A percentile compares a stretch with the other conserved stretches of the same genome.
Evolutionary conservation across 2,113 vertebrate species (phyloP).

Genomic region (human): DNA sequence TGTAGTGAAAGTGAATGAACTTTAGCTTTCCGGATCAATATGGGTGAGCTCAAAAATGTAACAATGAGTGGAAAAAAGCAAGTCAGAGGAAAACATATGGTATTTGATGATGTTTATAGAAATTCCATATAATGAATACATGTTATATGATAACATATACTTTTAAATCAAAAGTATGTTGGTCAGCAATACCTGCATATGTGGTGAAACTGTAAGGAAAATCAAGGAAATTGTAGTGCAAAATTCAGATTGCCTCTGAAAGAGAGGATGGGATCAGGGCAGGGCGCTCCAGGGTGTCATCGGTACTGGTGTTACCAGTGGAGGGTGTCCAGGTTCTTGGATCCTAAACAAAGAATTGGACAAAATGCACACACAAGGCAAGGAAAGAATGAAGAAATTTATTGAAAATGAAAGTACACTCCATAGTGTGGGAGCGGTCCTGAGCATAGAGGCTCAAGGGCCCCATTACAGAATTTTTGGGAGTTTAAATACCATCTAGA

Average conservation of each 20-base stretch:
- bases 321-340: no score
- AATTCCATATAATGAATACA: background rate
- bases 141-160: background rate
- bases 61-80: background rate
- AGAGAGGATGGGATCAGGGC: no score
- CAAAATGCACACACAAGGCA: background rate
- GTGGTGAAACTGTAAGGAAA: background rate
- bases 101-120: background rate
- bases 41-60: background rate
- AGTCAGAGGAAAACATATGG: background rate
- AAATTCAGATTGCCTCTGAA: background rate
- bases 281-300: background rate
- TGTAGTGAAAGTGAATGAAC: background rate
- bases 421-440: no score
- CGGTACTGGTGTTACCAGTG: no score
- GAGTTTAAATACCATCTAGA: no score
- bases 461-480: no score
- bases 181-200: background rate
- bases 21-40: background rate
- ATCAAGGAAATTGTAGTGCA: background rate
- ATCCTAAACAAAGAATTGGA: no score
- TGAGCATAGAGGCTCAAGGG: no score
- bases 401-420: no score
- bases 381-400: no score
- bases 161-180: constrained; percentile 24